Conservation (phyloP, 2,888 invertebrate genomes). For the Atethmia centrago region DNA sequence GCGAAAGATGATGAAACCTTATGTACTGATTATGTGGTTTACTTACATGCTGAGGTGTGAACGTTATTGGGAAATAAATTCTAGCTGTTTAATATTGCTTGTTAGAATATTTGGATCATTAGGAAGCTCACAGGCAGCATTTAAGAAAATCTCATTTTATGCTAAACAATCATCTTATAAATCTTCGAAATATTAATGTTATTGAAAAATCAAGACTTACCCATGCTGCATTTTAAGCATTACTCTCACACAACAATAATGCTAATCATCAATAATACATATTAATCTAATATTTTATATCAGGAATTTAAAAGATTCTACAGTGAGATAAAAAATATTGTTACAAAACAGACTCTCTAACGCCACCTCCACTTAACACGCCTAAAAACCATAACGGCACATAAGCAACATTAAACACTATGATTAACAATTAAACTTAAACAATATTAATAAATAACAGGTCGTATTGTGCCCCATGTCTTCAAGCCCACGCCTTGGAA, state of each 20-base stretch:
- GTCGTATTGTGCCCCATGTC: conserved; percentile 58
- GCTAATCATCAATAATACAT: background rate
- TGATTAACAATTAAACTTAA: conserved; percentile 62
- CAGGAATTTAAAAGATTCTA: conserved; percentile 5
- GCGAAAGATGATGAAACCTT: conserved; percentile 57
- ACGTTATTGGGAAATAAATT: conserved; percentile 15
- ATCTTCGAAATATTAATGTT: background rate
- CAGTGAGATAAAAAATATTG: conserved; percentile 4
- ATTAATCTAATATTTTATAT: background rate
- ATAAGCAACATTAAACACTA: conserved; percentile 57
- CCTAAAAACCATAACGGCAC: conserved; percentile 51
- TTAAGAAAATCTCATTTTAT: background rate
- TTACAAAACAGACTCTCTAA: conserved; percentile 21
- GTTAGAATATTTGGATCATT: background rate
- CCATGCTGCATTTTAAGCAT: background rate
- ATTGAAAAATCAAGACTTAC: background rate
- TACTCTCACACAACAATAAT: background rate
- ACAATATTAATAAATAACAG: conserved; percentile 65
- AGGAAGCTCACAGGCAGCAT: no score
- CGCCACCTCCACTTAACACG: conserved; percentile 43
- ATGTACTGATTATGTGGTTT: conserved; percentile 45
- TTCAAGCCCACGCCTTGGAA: conserved; percentile 58
- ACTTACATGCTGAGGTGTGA: conserved; percentile 9
- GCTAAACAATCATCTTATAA: background rate
- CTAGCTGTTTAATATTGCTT: background rate